Base-by-base conservation (phyloP, 2,113 vertebrate species). In the Callipepla squamata region DNA sequence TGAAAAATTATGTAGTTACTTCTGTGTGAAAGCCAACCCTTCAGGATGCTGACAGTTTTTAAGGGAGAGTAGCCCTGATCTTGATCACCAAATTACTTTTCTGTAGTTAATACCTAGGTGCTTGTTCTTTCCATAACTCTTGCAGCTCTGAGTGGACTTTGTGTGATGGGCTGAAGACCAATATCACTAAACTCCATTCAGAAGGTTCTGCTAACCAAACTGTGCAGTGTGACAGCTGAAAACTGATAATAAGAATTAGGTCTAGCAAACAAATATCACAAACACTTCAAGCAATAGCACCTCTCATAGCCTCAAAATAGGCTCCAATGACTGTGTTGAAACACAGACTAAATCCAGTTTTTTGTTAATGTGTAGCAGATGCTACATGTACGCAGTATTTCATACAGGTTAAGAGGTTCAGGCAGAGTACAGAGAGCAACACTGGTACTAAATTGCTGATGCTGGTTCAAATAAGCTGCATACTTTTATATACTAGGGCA, bases 161-260 rank as follows among this genome's bases (percentile, higher is more conserved):
- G 25, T 26, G 4, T 20, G 62, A 30, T 22, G 59, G 48, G 9
- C 57, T 2, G 1, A 87, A 72, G 80, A 68, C 9, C 26, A 17
- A 0, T 1, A 53, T 16, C 38, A 22, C 30, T 15, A 62, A 85
- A 21, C 26, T 38, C 5, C 50, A 22, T 1, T 1, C 2, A 11
- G 11, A 68, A 80, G 34, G 47, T 50, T 32, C 69, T 70, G 47
- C 38, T 66, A 45, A 78, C 51, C 55, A 70, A 72, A 69, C 28
- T 36, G 20, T 1, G 4, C 9, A 10, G 9, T 51, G 44, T 8
- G 45, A 89, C 81, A 83, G 42, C 42, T 78, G 20, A 80, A 67
- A 84, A 45, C 0, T 48, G 11, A 42, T 28, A 3, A 51, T 47
- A 44, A 42, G 63, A 48, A 74, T 59, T 1, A 51, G 40, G 25